Evolutionary conservation across 2,113 vertebrate genomes (phyloP), one percentile per base, ranked within the genome.

Genomic region (Serinus canaria): DNA sequence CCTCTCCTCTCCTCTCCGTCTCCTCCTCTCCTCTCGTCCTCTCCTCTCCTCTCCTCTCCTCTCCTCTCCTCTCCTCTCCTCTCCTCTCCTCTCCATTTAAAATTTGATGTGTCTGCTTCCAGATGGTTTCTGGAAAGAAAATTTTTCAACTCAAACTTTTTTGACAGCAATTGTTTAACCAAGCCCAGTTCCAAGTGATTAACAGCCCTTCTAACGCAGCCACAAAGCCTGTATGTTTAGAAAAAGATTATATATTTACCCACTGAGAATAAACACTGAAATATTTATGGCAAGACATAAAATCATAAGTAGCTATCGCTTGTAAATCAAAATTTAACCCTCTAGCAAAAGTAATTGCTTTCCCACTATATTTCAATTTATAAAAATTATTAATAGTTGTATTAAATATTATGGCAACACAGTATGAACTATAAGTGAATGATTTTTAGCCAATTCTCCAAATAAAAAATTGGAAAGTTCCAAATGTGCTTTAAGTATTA

Each of bases 231-330:
- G 35, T 56, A 55, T 94, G 74, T 87, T 95, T 95, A 89, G 92
- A 72, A 92, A 89, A 96, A 91, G 81, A 84, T 96, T 82, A 59
- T 82, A 47, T 96, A 89, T 96, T 95, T 96, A 58, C 70, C 86
- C 35, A 74, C 64, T 70, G 62, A 79, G 81, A 76, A 92, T 87
- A 94, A 94, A 85, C 49, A 95, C 90, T 96, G 70, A 96, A 96
- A 94, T 96, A 96, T 96, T 96, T 82, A 96, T 93, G 72, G 22
- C 78, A 85, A 93, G 49, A 72, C 67, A 91, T 78, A 78, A 91
- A 92, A 84, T 52, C 66, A 39, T 37, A 41, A 69, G 64, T 81
- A 72, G 53, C n/a, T 72, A 39, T 78, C 82, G 68, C 69, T 75
- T 91, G 43, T 82, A 89, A 96, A 94, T 75, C 28, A 92, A 79